These are phyloP conservation scores for Ophonus ardosiacus DNA, from an alignment of 2,888 invertebrate genomes.

Conservation along the genomic window DNA sequence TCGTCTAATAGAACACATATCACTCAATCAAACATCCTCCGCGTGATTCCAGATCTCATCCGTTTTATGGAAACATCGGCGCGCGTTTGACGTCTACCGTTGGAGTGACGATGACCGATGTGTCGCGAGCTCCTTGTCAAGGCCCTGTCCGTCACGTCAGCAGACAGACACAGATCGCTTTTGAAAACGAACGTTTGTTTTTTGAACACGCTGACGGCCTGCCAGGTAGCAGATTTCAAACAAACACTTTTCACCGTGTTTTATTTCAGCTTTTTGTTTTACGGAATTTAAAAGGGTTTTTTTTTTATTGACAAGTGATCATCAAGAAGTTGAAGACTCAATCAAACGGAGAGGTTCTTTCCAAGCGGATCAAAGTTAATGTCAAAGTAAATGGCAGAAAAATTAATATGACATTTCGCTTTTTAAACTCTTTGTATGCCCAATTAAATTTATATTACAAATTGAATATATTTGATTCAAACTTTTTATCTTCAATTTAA, in stretches of 20 bases:
- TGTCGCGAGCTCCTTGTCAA: constrained; percentile 23
- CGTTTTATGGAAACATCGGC: constrained; percentile 49
- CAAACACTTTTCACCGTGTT: constrained; percentile 47
- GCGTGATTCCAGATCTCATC: constrained; percentile 3
- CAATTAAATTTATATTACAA: too few species aligned
- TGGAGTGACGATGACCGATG: constrained; percentile 53
- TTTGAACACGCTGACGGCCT: constrained; percentile 18
- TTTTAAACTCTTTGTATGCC: too few species aligned
- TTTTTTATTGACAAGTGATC: constrained; percentile 39
- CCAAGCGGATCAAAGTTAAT: neutral
- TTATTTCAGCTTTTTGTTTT: constrained; percentile 46
- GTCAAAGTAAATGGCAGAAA: too few species aligned
- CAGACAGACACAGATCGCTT: constrained; percentile 37
- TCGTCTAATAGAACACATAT: constrained; percentile 1
- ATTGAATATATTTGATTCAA: too few species aligned
- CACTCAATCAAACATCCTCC: constrained; percentile 20
- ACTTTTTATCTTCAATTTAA: too few species aligned
- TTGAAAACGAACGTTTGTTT: constrained; percentile 48
- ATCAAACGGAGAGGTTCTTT: neutral
- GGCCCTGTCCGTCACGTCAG: constrained; percentile 34
- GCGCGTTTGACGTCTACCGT: constrained; percentile 35
- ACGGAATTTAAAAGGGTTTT: constrained; percentile 18
- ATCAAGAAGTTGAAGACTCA: constrained; percentile 33
- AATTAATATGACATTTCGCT: too few species aligned
- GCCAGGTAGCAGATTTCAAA: constrained; percentile 54